A percentile compares a stretch with the other conserved stretches of the same genome.
These are phyloP conservation scores for Drosophila nannoptera DNA, from an alignment of 1,140 invertebrate species.

Conservation along the genomic window DNA sequence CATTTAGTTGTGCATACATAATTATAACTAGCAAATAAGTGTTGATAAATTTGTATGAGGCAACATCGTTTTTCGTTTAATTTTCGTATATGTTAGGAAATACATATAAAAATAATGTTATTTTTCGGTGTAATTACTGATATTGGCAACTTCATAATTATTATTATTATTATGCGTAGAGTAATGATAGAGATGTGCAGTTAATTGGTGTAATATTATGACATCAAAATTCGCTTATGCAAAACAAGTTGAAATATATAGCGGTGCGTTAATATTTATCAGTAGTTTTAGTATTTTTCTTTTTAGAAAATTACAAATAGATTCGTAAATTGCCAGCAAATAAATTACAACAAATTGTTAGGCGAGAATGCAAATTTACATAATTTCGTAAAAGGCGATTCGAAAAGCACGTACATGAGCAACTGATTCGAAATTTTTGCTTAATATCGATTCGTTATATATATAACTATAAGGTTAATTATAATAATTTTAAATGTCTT, in stretches of 20 bases:
- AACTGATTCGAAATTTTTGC: slow-evolving; percentile 38
- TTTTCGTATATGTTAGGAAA: slow-evolving; percentile 51
- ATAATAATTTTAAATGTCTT: slow-evolving; percentile 73
- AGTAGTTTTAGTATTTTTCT: slow-evolving; percentile 38
- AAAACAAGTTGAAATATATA: slow-evolving; percentile 39
- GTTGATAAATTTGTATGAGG: slow-evolving; percentile 22
- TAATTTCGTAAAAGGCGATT: slow-evolving; percentile 52
- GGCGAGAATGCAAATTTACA: slow-evolving; percentile 36
- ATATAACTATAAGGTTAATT: slow-evolving; percentile 52
- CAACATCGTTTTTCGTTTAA: slow-evolving; percentile 17
- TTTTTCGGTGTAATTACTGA: slow-evolving; percentile 62
- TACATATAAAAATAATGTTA: slow-evolving; percentile 59
- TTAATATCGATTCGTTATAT: slow-evolving; percentile 67
- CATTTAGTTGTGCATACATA: slow-evolving; percentile 38
- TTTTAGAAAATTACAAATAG: slow-evolving; percentile 28
- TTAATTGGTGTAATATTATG: slow-evolving; percentile 43
- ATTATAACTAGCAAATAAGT: slow-evolving; percentile 40
- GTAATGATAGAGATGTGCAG: slow-evolving; percentile 59
- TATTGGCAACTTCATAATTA: slow-evolving; percentile 72
- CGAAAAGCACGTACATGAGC: slow-evolving; percentile 46
- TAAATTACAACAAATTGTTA: slow-evolving; percentile 29
- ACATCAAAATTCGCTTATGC: slow-evolving; percentile 36
- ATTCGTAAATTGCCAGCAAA: background rate
- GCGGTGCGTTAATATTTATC: slow-evolving; percentile 62
- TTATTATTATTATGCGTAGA: slow-evolving; percentile 52